Percentiles rank a stretch among this genome's conserved stretches.
Conservation (phyloP, 2,113 vertebrate species). For the Callipepla squamata region DNA sequence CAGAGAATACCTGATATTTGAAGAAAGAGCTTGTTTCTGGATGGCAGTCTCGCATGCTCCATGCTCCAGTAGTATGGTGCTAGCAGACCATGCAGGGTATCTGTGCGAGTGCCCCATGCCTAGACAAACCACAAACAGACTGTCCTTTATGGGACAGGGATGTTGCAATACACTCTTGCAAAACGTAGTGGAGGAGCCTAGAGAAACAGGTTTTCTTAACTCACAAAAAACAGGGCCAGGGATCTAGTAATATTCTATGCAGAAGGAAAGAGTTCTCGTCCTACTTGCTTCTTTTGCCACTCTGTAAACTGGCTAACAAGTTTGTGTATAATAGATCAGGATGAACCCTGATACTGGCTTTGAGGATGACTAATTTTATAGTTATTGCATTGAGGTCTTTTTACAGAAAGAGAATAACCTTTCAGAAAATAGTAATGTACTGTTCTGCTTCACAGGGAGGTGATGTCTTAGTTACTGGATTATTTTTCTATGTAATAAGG, state of each 20-base stretch:
- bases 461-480: neutral
- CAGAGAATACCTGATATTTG: neutral
- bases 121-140: neutral
- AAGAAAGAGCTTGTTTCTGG: neutral
- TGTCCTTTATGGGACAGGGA: neutral
- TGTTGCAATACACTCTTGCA: neutral
- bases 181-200: accelerated
- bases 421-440: too few species aligned
- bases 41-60: neutral
- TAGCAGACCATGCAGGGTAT: neutral
- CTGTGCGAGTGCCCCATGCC: neutral
- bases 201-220: neutral
- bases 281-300: neutral
- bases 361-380: neutral
- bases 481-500: neutral
- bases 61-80: neutral
- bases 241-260: neutral
- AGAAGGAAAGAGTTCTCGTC: neutral
- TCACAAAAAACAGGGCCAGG: neutral
- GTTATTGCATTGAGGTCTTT: neutral
- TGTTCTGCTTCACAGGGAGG: neutral
- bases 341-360: neutral
- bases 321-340: neutral
- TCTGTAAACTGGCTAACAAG: neutral
- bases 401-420: neutral